Base-by-base conservation (phyloP, 1,140 invertebrate genomes). In the Drosophila asahinai region DNA sequence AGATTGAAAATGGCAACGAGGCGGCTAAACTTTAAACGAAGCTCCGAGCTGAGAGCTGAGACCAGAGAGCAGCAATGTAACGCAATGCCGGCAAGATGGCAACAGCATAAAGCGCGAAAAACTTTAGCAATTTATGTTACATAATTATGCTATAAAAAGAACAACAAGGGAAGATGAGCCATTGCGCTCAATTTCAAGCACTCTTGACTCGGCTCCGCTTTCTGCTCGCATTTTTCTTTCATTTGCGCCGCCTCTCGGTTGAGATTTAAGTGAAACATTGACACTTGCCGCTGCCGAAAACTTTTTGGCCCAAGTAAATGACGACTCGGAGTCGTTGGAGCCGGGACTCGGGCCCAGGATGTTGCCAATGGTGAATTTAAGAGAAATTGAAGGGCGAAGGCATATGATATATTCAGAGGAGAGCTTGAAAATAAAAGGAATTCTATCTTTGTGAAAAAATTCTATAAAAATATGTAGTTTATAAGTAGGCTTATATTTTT, bases 51-150 rank as follows among this genome's bases (percentile, higher is more conserved):
- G 25, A n/a, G 14, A 42, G 7, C n/a, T 6, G 42, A 27, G 27
- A 27, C 9, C 9, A 33, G n/a, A n/a, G n/a, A 82, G 25, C 55
- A 43, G 49, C 33, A 49, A 59, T 40, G 65, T 67, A 70, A 73
- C 55, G 73, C 70, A 73, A 87, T 80, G 76, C 81, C 77, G 71
- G 82, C 82, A 82, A 81, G 68, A 80, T 74, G 72, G 68, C 59
- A 47, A 64, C 62, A 57, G 68, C 67, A 74, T 59, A 81, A 81
- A 83, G 77, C 80, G 77, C 78, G 76, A 84, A 80, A 91, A 91
- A 91, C 84, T 91, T 91, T 89, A 75, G 80, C 86, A 91, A 91
- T 91, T 91, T 91, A 90, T 91, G 84, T 91, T 80, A 91, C 89
- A 90, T 91, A 91, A 91, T 91, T 91, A 91, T 83, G 74, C 80